phyloP scores from a whole-genome alignment of 2,888 invertebrate genomes.

The Lypha dubia region DNA sequence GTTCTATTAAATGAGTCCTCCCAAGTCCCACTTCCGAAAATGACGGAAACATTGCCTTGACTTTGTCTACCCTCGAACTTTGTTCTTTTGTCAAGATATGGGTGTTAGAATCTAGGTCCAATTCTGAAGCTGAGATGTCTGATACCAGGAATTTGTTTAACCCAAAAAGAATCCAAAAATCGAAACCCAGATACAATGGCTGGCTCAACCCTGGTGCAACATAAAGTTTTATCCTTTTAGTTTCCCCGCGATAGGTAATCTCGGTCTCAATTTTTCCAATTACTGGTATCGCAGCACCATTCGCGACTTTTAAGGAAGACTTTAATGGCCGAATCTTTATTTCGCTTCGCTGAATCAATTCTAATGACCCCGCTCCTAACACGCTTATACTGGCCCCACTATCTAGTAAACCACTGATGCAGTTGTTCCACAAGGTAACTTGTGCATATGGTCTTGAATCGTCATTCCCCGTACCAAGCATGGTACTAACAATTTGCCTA shows the following conservation, averaged over 20 bases:
- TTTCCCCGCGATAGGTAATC: too few species aligned
- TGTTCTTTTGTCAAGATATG: constrained; percentile 6
- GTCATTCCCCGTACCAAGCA: neutral
- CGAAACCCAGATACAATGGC: constrained; percentile 8
- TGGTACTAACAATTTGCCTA: neutral
- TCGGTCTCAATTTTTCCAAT: constrained; percentile 23
- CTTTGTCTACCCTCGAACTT: neutral
- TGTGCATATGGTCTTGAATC: too few species aligned
- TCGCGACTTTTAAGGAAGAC: constrained; percentile 9
- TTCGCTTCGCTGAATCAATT: neutral
- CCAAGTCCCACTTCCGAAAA: constrained; percentile 2
- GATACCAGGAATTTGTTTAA: too few species aligned
- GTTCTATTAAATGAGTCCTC: constrained; percentile 12
- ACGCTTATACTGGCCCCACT: too few species aligned
- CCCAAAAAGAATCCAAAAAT: constrained; percentile 26
- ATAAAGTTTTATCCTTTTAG: constrained; percentile 6
- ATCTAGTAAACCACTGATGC: too few species aligned
- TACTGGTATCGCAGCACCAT: neutral
- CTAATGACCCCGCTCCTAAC: neutral
- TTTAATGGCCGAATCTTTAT: too few species aligned
- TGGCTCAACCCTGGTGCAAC: constrained; percentile 13
- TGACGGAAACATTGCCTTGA: constrained; percentile 8
- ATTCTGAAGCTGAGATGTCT: too few species aligned
- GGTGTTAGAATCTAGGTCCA: neutral
- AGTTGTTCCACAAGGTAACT: too few species aligned